These are phyloP conservation scores for Drosophila sturtevanti DNA, from an alignment of 1,140 invertebrate genomes.

Conservation along the genomic window DNA sequence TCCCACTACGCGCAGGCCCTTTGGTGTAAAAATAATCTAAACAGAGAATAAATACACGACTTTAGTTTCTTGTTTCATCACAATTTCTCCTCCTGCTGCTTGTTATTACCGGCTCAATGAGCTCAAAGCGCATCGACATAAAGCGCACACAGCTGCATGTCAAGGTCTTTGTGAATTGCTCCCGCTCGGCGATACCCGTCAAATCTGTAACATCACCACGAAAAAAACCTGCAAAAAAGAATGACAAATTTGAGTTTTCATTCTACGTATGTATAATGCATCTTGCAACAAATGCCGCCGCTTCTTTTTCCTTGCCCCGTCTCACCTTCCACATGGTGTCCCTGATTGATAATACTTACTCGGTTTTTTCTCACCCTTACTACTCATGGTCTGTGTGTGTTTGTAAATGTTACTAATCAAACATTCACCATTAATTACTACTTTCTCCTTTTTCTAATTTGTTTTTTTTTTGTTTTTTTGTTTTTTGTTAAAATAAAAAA, in stretches of 20 bases:
- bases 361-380: constrained; percentile 22
- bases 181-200: constrained; percentile 46
- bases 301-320: constrained; percentile 23
- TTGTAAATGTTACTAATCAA: background rate
- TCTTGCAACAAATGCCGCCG: no score
- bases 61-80: background rate
- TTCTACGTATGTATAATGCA: no score
- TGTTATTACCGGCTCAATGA: constrained; percentile 85
- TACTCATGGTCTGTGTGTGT: constrained; percentile 12
- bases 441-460: constrained; percentile 15
- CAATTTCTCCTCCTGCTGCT: background rate
- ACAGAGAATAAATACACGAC: background rate
- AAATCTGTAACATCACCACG: constrained; percentile 64
- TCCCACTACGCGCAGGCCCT: constrained; percentile 86
- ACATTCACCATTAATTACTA: background rate
- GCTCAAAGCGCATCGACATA: constrained; percentile 89
- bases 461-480: background rate
- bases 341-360: background rate
- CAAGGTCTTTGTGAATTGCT: constrained; percentile 83
- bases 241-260: background rate
- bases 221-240: constrained; percentile 58
- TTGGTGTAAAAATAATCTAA: constrained; percentile 86
- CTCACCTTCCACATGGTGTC: background rate
- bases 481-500: background rate
- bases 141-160: constrained; percentile 90